Percentiles rank a stretch among this genome's conserved stretches.
Conservation (phyloP, 2,888 invertebrate genomes). For the Muschampia plurimacula region DNA sequence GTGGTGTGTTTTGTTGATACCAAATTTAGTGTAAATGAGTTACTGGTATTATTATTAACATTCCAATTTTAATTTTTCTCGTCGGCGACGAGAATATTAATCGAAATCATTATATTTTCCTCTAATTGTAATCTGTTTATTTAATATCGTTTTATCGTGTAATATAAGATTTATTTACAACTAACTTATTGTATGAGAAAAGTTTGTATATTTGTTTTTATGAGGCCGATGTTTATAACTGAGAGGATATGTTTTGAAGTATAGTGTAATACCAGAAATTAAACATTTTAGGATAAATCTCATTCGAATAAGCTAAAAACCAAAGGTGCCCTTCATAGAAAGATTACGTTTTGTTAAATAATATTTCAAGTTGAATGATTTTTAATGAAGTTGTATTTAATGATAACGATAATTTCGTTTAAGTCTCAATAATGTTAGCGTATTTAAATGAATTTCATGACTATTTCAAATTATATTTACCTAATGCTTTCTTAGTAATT, state of each 20-base stretch:
- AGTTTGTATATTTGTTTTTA: slow-evolving; percentile 77
- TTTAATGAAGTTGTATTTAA: slow-evolving; percentile 83
- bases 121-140: slow-evolving; percentile 74
- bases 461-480: slow-evolving; percentile 86
- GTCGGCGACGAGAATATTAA: slow-evolving; percentile 72
- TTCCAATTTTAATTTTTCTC: slow-evolving; percentile 81
- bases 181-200: slow-evolving; percentile 75
- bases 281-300: slow-evolving; percentile 84
- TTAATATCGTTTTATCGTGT: slow-evolving; percentile 78
- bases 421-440: slow-evolving; percentile 81
- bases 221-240: slow-evolving; percentile 78
- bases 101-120: slow-evolving; percentile 67
- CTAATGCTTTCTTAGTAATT: slow-evolving; percentile 82
- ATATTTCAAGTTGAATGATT: slow-evolving; percentile 84
- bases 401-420: slow-evolving; percentile 81
- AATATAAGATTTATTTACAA: slow-evolving; percentile 84
- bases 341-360: slow-evolving; percentile 85
- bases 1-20: slow-evolving; percentile 79
- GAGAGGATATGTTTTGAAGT: slow-evolving; percentile 78
- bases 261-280: slow-evolving; percentile 81
- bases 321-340: slow-evolving; percentile 93
- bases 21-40: slow-evolving; percentile 76
- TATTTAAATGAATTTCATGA: slow-evolving; percentile 82
- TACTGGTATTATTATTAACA: slow-evolving; percentile 80
- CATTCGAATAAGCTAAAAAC: slow-evolving; percentile 91